Evolutionary conservation across 2,113 vertebrate species (phyloP), one percentile per base, ranked within the genome.

Genomic region (Mustela nigripes): DNA sequence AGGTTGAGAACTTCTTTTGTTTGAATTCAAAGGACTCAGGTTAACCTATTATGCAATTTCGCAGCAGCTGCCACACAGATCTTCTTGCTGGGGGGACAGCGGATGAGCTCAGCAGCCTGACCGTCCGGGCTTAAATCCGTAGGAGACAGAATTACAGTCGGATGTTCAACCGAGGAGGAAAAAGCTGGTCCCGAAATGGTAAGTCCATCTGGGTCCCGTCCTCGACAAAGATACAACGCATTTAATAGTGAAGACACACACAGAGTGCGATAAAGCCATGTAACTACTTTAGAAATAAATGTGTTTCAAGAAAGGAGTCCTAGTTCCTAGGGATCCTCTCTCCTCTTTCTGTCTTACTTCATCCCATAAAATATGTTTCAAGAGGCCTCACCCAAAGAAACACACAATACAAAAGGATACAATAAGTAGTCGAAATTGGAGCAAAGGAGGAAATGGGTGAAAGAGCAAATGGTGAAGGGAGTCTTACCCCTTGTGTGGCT

Each of bases 1-100:
- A 84, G 45, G 83, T 18, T 26, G 96, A 97, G 67, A 48, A 69
- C 60, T 93, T 87, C 95, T 88, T 97, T 92, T 95, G 95, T 97
- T 90, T 79, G 81, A 92, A 92, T 92, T 93, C 95, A 95, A 69
- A 83, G 15, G 18, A 0, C 56, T 95, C 33, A 5, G 36, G 26
- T 84, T 96, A 97, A 85, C 62, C 62, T 82, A 58, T 50, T 67
- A 73, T 39, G 81, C 62, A 91, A 88, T 42, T 93, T 60, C 95
- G 83, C 36, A 28, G 7, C 91, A 45, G 96, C 94, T 33, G 95
- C 26, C 76, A 39, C 24, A 7, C 36, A 31, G 53, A 39, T 73
- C 91, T 87, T 65, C 94, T 78, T 65, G 82, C 36, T 28, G 89
- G 1, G 0, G 4, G 62, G 88, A 73, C 74, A 94, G 97, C 45